A percentile compares a stretch with the other conserved stretches of the same genome.
Evolutionary conservation across 2,888 invertebrate genomes (phyloP).

Genomic region (Acleris laterana): DNA sequence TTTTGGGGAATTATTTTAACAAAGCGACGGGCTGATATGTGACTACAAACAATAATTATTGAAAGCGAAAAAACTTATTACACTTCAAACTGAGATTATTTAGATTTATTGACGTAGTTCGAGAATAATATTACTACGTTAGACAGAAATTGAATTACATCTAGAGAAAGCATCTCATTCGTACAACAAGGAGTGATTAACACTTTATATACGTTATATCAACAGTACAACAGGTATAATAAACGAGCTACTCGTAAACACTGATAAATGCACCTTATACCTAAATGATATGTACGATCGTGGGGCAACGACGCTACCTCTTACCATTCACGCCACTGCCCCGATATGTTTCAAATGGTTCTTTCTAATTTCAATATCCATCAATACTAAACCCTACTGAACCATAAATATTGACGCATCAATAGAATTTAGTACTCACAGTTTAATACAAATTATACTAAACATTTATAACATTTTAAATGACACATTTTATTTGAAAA

Average conservation of each 20-base stretch:
- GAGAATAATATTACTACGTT: background rate
- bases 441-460: slow-evolving; percentile 3
- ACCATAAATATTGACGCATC: slow-evolving; percentile 6
- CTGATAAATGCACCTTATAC: slow-evolving; percentile 51
- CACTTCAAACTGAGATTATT: background rate
- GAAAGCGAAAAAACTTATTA: too few species aligned
- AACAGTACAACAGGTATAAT: slow-evolving; percentile 54
- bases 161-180: slow-evolving; percentile 46
- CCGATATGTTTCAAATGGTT: slow-evolving; percentile 73
- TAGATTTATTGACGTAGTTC: too few species aligned
- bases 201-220: slow-evolving; percentile 44
- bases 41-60: too few species aligned
- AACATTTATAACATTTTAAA: slow-evolving; percentile 37
- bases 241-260: slow-evolving; percentile 49
- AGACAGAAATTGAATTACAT: slow-evolving; percentile 30
- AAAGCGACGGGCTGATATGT: too few species aligned
- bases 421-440: slow-evolving; percentile 8
- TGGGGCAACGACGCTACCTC: slow-evolving; percentile 51
- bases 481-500: slow-evolving; percentile 34
- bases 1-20: too few species aligned
- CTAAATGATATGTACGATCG: slow-evolving; percentile 72
- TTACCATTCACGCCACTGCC: slow-evolving; percentile 47
- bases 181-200: slow-evolving; percentile 52
- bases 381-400: slow-evolving; percentile 31
- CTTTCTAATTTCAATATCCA: slow-evolving; percentile 44